phyloP scores from a whole-genome alignment of 2,888 invertebrate species.

The Lycophotia porphyrea region DNA sequence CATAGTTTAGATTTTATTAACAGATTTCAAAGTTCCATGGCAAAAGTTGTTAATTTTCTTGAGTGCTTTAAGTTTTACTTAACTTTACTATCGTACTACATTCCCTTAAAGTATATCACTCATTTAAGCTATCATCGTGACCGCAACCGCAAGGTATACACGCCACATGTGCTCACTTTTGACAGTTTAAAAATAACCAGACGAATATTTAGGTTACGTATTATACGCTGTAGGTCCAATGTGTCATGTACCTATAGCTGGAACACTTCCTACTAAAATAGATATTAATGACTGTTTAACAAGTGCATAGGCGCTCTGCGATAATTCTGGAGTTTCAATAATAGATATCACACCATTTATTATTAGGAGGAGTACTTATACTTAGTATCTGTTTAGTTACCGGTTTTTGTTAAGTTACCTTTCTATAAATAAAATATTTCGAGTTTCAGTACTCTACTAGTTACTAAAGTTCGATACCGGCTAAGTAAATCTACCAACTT shows the following conservation, averaged over 20 bases:
- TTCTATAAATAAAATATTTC: background rate
- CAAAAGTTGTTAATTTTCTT: background rate
- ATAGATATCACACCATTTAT: background rate
- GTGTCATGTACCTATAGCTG: conserved; percentile 26
- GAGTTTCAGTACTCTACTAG: background rate
- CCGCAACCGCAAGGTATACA: conserved; percentile 29
- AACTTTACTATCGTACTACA: background rate
- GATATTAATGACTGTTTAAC: conserved; percentile 46
- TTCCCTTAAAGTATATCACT: background rate
- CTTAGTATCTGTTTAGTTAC: background rate
- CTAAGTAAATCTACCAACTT: background rate
- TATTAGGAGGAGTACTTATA: background rate
- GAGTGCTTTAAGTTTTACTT: background rate
- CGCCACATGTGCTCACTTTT: conserved; percentile 42
- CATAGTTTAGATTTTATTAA: background rate
- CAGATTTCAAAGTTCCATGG: background rate
- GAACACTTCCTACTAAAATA: conserved; percentile 37
- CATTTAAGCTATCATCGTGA: conserved; percentile 12
- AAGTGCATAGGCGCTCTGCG: conserved; percentile 19
- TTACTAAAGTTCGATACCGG: background rate
- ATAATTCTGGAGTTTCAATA: conserved; percentile 12
- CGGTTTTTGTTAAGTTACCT: background rate
- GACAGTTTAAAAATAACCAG: conserved; percentile 60
- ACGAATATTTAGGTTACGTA: conserved; percentile 56
- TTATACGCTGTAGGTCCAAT: conserved; percentile 25